A percentile compares a stretch with the other conserved stretches of the same genome.
Evolutionary conservation across 2,888 invertebrate genomes (phyloP).

Genomic region (Conomelus anceps): DNA sequence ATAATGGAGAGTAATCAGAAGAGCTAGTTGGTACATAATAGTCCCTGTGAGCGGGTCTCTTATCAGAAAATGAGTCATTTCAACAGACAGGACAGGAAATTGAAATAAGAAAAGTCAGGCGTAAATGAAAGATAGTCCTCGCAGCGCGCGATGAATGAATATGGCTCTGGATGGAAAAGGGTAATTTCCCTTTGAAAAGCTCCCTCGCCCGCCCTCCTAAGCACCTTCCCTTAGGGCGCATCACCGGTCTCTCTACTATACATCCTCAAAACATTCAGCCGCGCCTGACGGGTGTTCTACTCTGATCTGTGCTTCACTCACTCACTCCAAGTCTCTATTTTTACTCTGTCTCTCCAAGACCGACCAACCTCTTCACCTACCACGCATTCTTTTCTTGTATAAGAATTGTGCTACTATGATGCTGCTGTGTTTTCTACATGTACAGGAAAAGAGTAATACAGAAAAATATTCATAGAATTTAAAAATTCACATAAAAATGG

Average conservation of each 20-base stretch:
- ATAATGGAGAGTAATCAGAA: constrained; percentile 34
- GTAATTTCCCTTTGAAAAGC: constrained; percentile 30
- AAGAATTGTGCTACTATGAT: too few species aligned
- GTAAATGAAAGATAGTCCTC: constrained; percentile 37
- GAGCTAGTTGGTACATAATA: constrained; percentile 35
- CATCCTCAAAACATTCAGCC: constrained; percentile 25
- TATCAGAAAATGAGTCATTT: constrained; percentile 37
- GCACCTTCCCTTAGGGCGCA: neutral
- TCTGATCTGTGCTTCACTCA: neutral
- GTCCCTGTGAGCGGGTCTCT: constrained; percentile 33
- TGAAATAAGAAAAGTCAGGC: constrained; percentile 38
- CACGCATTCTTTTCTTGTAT: neutral
- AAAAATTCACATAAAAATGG: too few species aligned
- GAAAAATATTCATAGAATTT: too few species aligned
- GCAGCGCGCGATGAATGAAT: constrained; percentile 24
- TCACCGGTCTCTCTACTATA: constrained; percentile 12
- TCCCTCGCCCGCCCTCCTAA: neutral
- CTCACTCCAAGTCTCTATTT: too few species aligned
- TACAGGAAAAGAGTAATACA: too few species aligned
- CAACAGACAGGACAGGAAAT: constrained; percentile 35
- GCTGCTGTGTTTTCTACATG: too few species aligned
- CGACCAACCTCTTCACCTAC: neutral
- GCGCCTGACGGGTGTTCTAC: neutral
- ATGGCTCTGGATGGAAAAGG: constrained; percentile 29
- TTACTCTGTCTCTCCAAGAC: too few species aligned